Percentiles rank a stretch among this genome's conserved stretches.
Conservation (phyloP, 2,113 vertebrate genomes). For the Entomyzon cyanotis region DNA sequence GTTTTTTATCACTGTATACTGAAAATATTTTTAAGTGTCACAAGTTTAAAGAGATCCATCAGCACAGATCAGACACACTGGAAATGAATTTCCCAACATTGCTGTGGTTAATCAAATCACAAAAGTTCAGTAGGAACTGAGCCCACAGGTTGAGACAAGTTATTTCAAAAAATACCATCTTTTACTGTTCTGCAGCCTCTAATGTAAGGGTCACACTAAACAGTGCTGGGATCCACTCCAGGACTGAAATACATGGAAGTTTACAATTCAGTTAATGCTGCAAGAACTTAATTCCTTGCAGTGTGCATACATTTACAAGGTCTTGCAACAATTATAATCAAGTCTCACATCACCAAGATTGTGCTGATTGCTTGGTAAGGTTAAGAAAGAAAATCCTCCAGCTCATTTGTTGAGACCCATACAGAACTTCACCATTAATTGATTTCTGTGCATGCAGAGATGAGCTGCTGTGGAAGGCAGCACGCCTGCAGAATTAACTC, state of each 20-base stretch:
- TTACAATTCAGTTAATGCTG: not conserved
- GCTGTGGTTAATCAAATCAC: not conserved
- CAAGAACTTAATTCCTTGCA: not conserved
- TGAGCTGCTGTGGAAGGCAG: not conserved
- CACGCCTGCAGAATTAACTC: not conserved
- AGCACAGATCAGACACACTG: not conserved
- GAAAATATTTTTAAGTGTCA: not conserved
- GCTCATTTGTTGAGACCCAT: not conserved
- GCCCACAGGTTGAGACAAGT: not conserved
- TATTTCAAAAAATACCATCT: not conserved
- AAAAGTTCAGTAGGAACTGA: not conserved
- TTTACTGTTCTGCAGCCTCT: not conserved
- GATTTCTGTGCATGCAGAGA: not conserved
- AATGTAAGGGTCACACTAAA: not conserved
- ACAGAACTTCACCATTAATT: not conserved
- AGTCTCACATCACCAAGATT: not conserved
- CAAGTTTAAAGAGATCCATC: not conserved
- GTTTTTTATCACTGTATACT: not conserved
- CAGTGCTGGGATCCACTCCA: not conserved
- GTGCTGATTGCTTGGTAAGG: not conserved
- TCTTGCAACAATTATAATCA: not conserved
- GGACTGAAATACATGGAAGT: not conserved
- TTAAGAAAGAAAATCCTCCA: not conserved
- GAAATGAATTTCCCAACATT: not conserved
- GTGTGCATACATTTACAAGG: not conserved